Base-by-base conservation (phyloP, 2,113 vertebrate genomes). In the Bubalus kerabau region DNA sequence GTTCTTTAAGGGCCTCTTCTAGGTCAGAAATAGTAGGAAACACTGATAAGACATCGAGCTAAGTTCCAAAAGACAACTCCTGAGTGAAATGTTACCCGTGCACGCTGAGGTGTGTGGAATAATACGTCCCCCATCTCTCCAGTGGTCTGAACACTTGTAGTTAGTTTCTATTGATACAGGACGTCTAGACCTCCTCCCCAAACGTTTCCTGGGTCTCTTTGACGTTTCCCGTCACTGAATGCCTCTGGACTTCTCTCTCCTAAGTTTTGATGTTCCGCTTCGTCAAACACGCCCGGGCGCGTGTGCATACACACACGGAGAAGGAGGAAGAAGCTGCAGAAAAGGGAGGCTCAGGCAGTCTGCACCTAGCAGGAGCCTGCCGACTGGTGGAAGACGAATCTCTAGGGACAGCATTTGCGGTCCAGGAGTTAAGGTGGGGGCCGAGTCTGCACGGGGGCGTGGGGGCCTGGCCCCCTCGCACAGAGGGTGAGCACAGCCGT, bases 21-120 rank as follows among this genome's bases (percentile, higher is more conserved):
- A 89, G 40, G 59, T 95, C 80, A 87, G 87, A 40, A n/a, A 71
- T 96, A 60, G 82, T 85, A 78, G 87, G 90, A 97, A 98, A 92
- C 16, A 52, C n/a, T 48, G 16, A 16, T 32, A 62, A 32, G 5
- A 93, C 92, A 71, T 93, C 90, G 86, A 94, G 50, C 93, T 62
- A 87, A 82, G 7, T 15, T 57, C 83, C 81, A 12, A 78, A 80
- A 54, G 67, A 83, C 78, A 57, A 16, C 52, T 82, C 64, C 32
- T 7, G 5, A 62, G 59, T 23, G 36, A n/a, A 82, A 2, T 0
- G 0, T 40, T 9, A 16, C 4, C 40, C n/a, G 2, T 60, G n/a
- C 81, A 2, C 0, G 26, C 8, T 36, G 23, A 28, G 19, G 1
- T 14, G 16, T 40, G 62, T 48, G 40, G 46, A 62, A 9, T 5